phyloP scores from a whole-genome alignment of 2,113 vertebrate genomes.

The Tachysurus vachellii region DNA sequence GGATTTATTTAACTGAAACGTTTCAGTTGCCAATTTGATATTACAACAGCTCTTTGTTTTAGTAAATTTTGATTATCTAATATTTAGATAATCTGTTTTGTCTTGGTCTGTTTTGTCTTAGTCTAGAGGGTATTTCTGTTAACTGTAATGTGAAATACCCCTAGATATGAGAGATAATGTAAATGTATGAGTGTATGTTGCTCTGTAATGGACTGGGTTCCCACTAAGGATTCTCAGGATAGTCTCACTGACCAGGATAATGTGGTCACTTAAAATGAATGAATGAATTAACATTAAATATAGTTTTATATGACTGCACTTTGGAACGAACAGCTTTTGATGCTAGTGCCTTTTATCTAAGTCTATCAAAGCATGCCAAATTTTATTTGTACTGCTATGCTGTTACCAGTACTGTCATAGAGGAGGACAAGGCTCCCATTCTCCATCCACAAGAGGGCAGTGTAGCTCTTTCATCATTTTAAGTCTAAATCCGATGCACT shows the following conservation, averaged over 20 bases:
- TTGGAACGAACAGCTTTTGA: background rate
- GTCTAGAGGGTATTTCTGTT: background rate
- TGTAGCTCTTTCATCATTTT: slow-evolving; percentile 61
- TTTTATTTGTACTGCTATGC: background rate
- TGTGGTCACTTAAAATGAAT: background rate
- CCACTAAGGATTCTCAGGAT: background rate
- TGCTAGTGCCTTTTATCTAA: background rate
- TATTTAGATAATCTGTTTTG: too few species aligned
- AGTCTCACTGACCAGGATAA: background rate
- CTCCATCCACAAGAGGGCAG: slow-evolving; percentile 66
- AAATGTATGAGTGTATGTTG: background rate
- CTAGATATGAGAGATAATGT: background rate
- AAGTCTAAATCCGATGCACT: slow-evolving; percentile 39
- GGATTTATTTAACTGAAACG: background rate
- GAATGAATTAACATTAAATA: background rate
- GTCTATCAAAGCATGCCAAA: background rate
- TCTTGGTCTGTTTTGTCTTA: too few species aligned
- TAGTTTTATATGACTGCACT: background rate
- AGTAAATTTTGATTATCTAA: background rate
- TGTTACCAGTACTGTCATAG: background rate
- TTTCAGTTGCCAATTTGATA: background rate
- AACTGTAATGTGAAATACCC: background rate
- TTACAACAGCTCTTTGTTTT: background rate
- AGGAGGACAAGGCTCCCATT: background rate
- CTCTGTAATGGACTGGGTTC: background rate